Percentiles rank a stretch among this genome's conserved stretches.
phyloP scores from a whole-genome alignment of 2,113 vertebrate species.

The Emydocephalus ijimae region DNA sequence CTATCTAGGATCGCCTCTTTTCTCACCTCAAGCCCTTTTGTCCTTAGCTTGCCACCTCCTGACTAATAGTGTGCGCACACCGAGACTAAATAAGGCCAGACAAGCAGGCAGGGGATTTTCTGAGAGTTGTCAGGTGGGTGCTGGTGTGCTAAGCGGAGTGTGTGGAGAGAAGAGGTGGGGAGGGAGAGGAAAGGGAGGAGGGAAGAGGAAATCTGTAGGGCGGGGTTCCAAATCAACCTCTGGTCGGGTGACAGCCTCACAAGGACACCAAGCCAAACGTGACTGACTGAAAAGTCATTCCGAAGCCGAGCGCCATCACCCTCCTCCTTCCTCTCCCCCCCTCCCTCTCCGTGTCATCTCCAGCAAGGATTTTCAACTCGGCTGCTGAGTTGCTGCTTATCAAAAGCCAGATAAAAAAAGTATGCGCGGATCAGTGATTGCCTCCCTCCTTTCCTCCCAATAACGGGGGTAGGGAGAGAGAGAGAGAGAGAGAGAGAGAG shows the following conservation, averaged over 20 bases:
- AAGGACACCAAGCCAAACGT: slow-evolving; percentile 37
- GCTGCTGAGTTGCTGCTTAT: background rate
- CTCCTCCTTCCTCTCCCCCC: background rate
- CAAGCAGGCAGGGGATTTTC: slow-evolving; percentile 42
- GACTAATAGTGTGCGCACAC: background rate
- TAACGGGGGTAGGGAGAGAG: background rate
- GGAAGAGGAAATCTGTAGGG: slow-evolving; percentile 35
- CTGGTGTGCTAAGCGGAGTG: slow-evolving; percentile 65
- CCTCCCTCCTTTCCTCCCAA: slow-evolving; percentile 40
- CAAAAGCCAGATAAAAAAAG: slow-evolving; percentile 14
- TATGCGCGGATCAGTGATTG: slow-evolving; percentile 34
- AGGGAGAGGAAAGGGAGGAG: slow-evolving; percentile 1
- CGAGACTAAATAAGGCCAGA: slow-evolving; percentile 33
- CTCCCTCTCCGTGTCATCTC: slow-evolving; percentile 44
- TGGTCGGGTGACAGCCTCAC: slow-evolving; percentile 55
- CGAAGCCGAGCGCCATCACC: background rate
- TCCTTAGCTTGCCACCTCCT: slow-evolving; percentile 1
- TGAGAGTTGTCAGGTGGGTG: slow-evolving; percentile 58
- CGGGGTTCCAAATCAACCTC: slow-evolving; percentile 49
- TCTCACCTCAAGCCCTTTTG: background rate
- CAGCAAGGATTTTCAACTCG: slow-evolving; percentile 36
- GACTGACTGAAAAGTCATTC: slow-evolving; percentile 4
- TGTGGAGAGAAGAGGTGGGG: slow-evolving; percentile 44
- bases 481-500: background rate
- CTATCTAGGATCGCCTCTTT: background rate